Evolutionary conservation across 2,797 vertebrate genomes (phyloP).

Genomic region (Cynodonichthys magdalenae): DNA sequence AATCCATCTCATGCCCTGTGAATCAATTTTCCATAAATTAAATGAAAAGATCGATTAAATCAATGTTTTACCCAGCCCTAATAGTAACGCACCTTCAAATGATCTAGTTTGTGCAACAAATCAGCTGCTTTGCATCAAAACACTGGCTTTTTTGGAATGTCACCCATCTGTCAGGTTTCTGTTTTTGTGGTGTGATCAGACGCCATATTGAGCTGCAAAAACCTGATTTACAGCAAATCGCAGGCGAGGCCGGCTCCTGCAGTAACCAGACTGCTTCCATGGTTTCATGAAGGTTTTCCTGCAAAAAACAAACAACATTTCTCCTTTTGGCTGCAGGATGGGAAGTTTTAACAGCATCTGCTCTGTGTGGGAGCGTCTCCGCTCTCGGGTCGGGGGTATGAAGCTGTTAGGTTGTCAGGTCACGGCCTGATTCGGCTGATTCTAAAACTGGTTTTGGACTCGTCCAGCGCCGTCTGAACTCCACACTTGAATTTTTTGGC

Average conservation of each 20-base stretch:
- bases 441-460: constrained; percentile 7
- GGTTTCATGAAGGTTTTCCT: constrained; percentile 35
- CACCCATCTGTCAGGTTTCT: constrained; percentile 1
- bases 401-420: constrained; percentile 46
- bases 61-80: too few species aligned
- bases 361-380: constrained; percentile 42
- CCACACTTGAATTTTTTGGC: background rate
- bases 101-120: constrained; percentile 1
- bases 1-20: too few species aligned
- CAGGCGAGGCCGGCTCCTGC: constrained; percentile 19
- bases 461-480: constrained; percentile 7
- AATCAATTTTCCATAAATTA: too few species aligned
- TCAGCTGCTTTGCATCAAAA: constrained; percentile 1
- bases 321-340: constrained; percentile 33
- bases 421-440: constrained; percentile 23
- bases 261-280: constrained; percentile 26
- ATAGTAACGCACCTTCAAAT: constrained; percentile 9
- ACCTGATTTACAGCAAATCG: constrained; percentile 3
- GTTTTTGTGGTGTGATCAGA: constrained; percentile 27
- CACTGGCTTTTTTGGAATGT: background rate
- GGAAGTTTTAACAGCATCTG: constrained; percentile 26
- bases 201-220: constrained; percentile 17
- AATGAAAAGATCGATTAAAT: too few species aligned
- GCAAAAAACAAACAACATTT: constrained; percentile 26
- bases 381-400: constrained; percentile 38